phyloP scores from a whole-genome alignment of 2,888 invertebrate genomes.

The Theretra japonica region DNA sequence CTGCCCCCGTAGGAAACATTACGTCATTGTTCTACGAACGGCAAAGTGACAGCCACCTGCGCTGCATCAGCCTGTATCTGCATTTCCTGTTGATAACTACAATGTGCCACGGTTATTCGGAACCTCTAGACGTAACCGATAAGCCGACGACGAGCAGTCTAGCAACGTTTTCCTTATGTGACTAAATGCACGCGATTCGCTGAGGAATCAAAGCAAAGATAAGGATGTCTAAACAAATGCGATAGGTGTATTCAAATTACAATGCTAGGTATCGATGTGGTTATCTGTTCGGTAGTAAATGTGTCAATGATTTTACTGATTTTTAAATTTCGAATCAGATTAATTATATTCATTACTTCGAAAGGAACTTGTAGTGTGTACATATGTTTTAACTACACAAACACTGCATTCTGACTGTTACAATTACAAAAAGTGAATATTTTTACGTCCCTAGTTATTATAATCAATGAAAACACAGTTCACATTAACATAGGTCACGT shows the following conservation, averaged over 20 bases:
- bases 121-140: slow-evolving; percentile 21
- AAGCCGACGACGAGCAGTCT: slow-evolving; percentile 35
- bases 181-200: background rate
- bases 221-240: background rate
- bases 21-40: slow-evolving; percentile 66
- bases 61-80: slow-evolving; percentile 56
- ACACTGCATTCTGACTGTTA: no score
- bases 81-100: slow-evolving; percentile 68
- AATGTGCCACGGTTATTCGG: slow-evolving; percentile 21
- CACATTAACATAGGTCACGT: no score
- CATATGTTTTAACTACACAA: no score
- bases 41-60: slow-evolving; percentile 58
- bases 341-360: no score
- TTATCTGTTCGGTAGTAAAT: background rate
- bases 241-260: background rate
- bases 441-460: no score
- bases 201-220: background rate
- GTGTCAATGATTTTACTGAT: background rate
- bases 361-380: no score
- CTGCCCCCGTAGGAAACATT: slow-evolving; percentile 50
- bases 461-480: no score
- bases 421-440: no score
- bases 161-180: slow-evolving; percentile 24
- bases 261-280: background rate
- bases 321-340: no score